These are phyloP conservation scores for Helobdella robusta DNA, from an alignment of 2,888 invertebrate genomes.

Conservation along the genomic window DNA sequence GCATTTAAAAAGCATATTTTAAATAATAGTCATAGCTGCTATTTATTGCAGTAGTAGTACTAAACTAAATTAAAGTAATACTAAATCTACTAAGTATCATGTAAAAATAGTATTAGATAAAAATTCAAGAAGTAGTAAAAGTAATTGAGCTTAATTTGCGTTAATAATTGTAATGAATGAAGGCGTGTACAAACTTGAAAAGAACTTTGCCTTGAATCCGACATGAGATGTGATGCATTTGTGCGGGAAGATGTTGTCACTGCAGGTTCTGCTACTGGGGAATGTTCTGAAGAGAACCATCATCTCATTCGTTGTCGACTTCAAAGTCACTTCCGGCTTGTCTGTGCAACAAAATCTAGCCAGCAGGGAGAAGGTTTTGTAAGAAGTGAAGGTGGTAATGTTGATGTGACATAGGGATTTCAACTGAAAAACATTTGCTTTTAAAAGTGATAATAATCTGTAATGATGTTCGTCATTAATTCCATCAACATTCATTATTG, in stretches of 20 bases:
- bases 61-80: too few species aligned
- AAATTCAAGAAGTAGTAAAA: too few species aligned
- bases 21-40: neutral
- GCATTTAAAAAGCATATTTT: neutral
- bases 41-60: neutral
- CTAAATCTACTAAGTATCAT: too few species aligned
- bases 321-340: slow-evolving; percentile 29
- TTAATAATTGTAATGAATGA: too few species aligned
- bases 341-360: slow-evolving; percentile 38
- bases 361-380: neutral
- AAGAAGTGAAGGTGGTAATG: neutral
- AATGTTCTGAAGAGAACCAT: slow-evolving; percentile 37
- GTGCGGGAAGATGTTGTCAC: slow-evolving; percentile 33
- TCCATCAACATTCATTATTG: too few species aligned
- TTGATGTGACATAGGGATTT: neutral
- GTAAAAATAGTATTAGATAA: too few species aligned
- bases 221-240: slow-evolving; percentile 32
- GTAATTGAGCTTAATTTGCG: too few species aligned
- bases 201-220: slow-evolving; percentile 35
- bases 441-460: too few species aligned
- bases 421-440: too few species aligned
- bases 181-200: slow-evolving; percentile 26
- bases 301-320: slow-evolving; percentile 38
- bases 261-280: slow-evolving; percentile 33
- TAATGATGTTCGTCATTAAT: too few species aligned